phyloP scores from a whole-genome alignment of 2,113 vertebrate species.

The Chrysochloris asiatica region DNA sequence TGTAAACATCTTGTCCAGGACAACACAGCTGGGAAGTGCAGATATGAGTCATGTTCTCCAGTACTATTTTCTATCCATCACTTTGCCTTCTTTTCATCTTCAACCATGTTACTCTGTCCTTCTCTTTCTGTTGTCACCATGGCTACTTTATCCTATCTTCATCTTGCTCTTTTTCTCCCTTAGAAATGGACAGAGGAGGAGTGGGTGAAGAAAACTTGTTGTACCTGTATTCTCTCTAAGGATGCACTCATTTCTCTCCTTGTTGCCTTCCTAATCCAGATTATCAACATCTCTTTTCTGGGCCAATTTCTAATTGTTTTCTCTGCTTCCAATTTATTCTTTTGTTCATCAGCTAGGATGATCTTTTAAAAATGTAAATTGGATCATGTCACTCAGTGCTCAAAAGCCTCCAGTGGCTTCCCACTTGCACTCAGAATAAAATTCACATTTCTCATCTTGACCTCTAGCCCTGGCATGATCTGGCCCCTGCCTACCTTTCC shows the following conservation, averaged over 20 bases:
- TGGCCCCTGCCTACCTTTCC: not conserved
- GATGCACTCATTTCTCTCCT: not conserved
- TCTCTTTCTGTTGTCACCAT: not conserved
- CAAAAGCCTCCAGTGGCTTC: slow-evolving; percentile 45
- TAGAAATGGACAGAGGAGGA: not conserved
- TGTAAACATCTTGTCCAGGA: not conserved
- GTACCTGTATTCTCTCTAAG: rapidly evolving
- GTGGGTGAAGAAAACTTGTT: not conserved
- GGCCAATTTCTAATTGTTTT: not conserved
- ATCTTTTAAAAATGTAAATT: slow-evolving; percentile 54
- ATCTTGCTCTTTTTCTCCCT: not conserved
- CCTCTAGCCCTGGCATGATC: not conserved
- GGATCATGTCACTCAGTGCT: slow-evolving; percentile 32
- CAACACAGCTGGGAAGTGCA: rapidly evolving
- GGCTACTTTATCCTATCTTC: not conserved
- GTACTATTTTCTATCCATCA: rapidly evolving
- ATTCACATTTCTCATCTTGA: slow-evolving; percentile 34
- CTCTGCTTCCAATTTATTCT: slow-evolving; percentile 1
- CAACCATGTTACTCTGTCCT: too few relatives aligned
- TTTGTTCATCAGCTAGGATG: not conserved
- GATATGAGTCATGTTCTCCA: rapidly evolving
- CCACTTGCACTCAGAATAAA: slow-evolving; percentile 23
- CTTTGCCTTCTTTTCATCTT: too few relatives aligned
- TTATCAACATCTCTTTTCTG: not conserved
- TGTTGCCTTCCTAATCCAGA: not conserved